Percentiles rank a stretch among this genome's conserved stretches.
phyloP scores from a whole-genome alignment of 2,888 invertebrate species.

The Cantharis flavilabris region DNA sequence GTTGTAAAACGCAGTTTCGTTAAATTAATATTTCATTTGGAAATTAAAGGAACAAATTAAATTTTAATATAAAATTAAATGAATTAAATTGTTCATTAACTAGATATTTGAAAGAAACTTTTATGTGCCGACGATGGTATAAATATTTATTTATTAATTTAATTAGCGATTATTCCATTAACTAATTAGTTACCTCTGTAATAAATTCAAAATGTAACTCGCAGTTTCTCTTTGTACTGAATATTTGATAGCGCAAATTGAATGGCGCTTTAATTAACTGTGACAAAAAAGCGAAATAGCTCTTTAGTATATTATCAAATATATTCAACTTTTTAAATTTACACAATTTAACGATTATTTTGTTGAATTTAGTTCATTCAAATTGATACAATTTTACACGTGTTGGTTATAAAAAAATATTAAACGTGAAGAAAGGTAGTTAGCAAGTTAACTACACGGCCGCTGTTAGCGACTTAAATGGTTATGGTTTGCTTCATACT shows the following conservation, averaged over 20 bases:
- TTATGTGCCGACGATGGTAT: not conserved
- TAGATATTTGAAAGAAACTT: not conserved
- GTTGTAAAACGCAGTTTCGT: not conserved
- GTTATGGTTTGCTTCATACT: not conserved
- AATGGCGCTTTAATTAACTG: not conserved
- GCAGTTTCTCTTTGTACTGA: not conserved
- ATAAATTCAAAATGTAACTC: not conserved
- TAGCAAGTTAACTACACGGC: not conserved
- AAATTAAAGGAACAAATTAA: not conserved
- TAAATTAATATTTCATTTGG: not conserved
- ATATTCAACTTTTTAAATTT: not conserved
- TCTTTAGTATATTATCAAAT: not conserved
- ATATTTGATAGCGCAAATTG: not conserved
- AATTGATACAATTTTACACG: not conserved
- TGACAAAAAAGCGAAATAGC: not conserved
- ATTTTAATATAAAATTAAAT: not conserved
- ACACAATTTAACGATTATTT: not conserved
- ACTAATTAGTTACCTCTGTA: slow-evolving; percentile 1
- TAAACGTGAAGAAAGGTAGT: not conserved
- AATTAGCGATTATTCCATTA: not conserved
- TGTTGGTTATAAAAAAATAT: not conserved
- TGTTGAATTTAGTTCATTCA: not conserved
- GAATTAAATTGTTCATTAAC: not conserved
- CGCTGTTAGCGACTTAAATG: not conserved
- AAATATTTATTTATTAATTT: slow-evolving; percentile 3